Conservation (phyloP, 1,140 invertebrate genomes). For the Acromyrmex heyeri region DNA sequence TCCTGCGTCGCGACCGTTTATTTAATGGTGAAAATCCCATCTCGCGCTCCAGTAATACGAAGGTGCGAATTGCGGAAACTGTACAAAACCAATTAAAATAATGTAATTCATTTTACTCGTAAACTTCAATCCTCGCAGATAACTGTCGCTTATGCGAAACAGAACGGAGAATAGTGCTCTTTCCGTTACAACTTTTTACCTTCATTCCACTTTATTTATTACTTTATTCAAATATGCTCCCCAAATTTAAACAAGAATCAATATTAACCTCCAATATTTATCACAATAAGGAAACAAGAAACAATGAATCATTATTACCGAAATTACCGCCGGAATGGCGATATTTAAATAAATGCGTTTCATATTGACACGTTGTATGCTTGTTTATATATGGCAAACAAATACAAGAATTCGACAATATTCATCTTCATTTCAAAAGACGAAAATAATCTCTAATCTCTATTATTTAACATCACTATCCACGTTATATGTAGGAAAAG, state of each 20-base stretch:
- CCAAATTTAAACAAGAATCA: background rate
- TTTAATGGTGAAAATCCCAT: constrained; percentile 51
- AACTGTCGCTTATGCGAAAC: constrained; percentile 16
- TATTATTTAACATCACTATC: background rate
- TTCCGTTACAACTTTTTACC: constrained; percentile 7
- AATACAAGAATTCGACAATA: constrained; percentile 3
- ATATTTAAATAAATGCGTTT: background rate
- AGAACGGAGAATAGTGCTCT: background rate
- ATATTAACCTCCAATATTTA: background rate
- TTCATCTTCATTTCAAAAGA: constrained; percentile 2
- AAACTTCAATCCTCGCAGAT: background rate
- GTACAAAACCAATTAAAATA: constrained; percentile 62
- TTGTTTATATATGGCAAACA: background rate
- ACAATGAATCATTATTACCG: constrained; percentile 18
- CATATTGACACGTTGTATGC: background rate
- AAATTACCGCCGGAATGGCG: background rate
- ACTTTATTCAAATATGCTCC: background rate
- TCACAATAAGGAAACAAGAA: background rate
- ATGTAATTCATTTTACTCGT: constrained; percentile 48
- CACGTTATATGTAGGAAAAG: background rate
- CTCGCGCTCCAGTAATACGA: constrained; percentile 25
- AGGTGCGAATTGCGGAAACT: constrained; percentile 43
- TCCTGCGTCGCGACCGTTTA: constrained; percentile 43
- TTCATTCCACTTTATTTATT: constrained; percentile 8
- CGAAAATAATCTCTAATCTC: background rate